Base-by-base conservation (phyloP, 2,888 invertebrate genomes). In the Polydesmus complanatus region DNA sequence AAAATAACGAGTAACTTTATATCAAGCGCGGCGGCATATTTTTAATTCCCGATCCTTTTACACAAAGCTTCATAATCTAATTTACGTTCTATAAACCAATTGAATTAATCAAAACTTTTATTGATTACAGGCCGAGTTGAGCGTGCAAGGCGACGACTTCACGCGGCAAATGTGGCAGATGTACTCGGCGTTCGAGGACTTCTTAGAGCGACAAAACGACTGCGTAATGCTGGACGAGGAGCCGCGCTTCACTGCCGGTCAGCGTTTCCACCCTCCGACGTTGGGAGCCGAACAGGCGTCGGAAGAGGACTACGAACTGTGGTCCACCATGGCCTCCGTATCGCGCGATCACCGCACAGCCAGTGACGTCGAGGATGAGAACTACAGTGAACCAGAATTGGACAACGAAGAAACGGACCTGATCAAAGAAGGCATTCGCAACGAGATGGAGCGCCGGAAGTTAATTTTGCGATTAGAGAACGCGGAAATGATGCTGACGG, bases 121-220 rank as follows among this genome's bases (percentile, higher is more conserved):
- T 54, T 47, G n/a, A 60, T 65, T 63, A 3, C 67, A 71, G 71
- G 69, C 70, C 65, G 71, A 71, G 64, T 66, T 71, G 60, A 70
- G 70, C 49, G 66, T 69, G 22, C 70, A 72, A 62, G 71, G 71
- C 14, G 71, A 72, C 67, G 71, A 71, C 65, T 71, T 71, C 64
- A 70, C 71, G 14, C 67, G 69, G 14, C 71, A 72, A 63, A 72
- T 72, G 69, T 71, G 70, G 70, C 69, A 70, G 60, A 71, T 71
- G 71, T 71, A 71, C 66, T 69, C 70, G 51, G 69, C 69, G 25
- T 71, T 71, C 68, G 71, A 70, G 61, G 71, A 71, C 51, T 68
- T 71, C 63, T 65, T 70, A 59, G 68, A 70, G 61, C 66, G 66
- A 47, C 69, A 69, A 62, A 61, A 62, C 55, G 47, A 26, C 21